Conservation (phyloP, 2,113 vertebrate species). For the Tachycineta bicolor region DNA sequence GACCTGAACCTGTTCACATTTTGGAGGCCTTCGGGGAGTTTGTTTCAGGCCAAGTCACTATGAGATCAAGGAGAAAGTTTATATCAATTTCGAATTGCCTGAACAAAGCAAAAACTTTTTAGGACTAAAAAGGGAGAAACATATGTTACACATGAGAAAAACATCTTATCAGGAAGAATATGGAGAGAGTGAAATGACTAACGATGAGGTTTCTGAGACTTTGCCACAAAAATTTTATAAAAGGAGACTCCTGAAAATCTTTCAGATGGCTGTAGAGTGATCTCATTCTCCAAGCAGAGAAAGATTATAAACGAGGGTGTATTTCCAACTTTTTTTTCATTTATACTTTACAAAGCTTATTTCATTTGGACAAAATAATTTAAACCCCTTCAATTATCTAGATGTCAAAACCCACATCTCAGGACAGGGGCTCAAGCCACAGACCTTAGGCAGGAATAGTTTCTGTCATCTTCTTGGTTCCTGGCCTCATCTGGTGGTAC, state of each 20-base stretch:
- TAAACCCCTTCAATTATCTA: background rate
- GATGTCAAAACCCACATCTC: background rate
- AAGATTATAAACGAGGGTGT: background rate
- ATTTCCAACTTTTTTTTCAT: background rate
- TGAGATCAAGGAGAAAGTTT: constrained; percentile 44
- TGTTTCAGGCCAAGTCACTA: constrained; percentile 46
- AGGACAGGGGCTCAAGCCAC: background rate
- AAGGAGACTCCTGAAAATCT: constrained; percentile 24
- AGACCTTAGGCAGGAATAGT: background rate
- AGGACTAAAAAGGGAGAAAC: constrained; percentile 66
- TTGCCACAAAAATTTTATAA: constrained; percentile 15
- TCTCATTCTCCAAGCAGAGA: constrained; percentile 1
- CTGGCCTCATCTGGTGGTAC: background rate
- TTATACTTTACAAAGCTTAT: background rate
- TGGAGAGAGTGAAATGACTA: constrained; percentile 58
- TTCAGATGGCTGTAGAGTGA: constrained; percentile 31
- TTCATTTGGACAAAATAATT: background rate
- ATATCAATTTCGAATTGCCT: constrained; percentile 29
- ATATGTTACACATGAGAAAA: constrained; percentile 61
- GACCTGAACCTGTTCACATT: background rate
- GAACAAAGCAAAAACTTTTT: constrained; percentile 63
- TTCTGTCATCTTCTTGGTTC: background rate
- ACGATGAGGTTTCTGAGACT: constrained; percentile 40
- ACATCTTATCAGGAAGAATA: constrained; percentile 60
- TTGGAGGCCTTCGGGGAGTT: background rate